phyloP scores from a whole-genome alignment of 2,797 vertebrate genomes.

The Petrocephalus schoutedeni region DNA sequence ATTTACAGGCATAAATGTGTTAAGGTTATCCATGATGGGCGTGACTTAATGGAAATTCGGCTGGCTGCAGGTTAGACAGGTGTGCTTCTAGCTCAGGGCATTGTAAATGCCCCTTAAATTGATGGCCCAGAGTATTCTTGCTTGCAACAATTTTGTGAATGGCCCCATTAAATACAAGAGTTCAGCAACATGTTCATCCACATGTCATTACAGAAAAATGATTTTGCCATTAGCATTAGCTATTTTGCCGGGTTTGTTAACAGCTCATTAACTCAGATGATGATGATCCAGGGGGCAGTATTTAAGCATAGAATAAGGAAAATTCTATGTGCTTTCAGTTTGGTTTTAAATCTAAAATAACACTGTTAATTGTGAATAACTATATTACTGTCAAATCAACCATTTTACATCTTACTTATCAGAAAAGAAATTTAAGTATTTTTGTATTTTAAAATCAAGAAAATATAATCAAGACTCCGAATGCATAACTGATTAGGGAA shows the following conservation, averaged over 20 bases:
- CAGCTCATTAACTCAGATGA: neutral
- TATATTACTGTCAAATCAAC: neutral
- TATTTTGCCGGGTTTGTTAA: neutral
- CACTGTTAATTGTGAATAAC: neutral
- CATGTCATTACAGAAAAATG: neutral
- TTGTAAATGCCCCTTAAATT: neutral
- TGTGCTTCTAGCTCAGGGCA: neutral
- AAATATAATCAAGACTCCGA: neutral
- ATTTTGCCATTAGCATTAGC: neutral
- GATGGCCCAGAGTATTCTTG: neutral
- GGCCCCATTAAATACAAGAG: neutral
- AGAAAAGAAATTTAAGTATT: neutral
- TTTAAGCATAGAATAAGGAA: neutral
- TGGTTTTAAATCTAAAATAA: neutral
- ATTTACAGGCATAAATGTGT: neutral
- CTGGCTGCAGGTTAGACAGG: neutral
- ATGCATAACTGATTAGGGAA: neutral
- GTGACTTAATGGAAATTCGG: neutral
- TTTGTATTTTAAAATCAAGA: neutral
- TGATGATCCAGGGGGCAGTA: neutral
- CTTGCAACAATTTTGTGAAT: neutral
- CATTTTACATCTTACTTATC: neutral
- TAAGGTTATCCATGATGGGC: neutral
- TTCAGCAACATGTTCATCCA: neutral
- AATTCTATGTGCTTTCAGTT: neutral